Evolutionary conservation across 2,113 vertebrate species (phyloP).

Genomic region (Nettapus auritus): DNA sequence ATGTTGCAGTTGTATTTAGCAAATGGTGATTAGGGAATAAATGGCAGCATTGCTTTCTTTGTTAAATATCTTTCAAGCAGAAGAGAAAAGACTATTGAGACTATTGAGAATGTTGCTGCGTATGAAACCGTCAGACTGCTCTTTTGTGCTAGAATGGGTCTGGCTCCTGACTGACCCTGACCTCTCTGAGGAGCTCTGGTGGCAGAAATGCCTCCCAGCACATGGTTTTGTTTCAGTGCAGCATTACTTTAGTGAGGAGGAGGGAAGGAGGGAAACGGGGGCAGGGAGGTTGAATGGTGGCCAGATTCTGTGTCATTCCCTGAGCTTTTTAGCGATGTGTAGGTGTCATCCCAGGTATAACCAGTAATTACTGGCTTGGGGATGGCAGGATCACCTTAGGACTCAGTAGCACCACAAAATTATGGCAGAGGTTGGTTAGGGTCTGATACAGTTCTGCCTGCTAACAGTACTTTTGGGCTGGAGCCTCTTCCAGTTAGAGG

Average conservation of each 20-base stretch:
- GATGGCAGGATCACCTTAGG: neutral
- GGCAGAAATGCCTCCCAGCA: neutral
- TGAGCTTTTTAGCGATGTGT: neutral
- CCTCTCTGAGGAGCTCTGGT: neutral
- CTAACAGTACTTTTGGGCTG: neutral
- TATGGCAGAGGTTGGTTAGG: neutral
- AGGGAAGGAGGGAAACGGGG: neutral
- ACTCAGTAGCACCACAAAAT: neutral
- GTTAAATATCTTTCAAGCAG: neutral
- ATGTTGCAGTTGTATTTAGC: neutral
- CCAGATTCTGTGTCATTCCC: neutral
- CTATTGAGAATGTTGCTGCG: neutral
- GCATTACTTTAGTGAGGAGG: neutral
- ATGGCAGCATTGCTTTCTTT: neutral
- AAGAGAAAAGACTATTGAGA: neutral
- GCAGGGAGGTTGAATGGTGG: neutral
- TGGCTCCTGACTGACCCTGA: neutral
- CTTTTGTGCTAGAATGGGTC: neutral
- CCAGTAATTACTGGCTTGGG: neutral
- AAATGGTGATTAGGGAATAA: neutral
- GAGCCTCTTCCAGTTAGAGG: neutral
- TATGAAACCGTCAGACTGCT: neutral
- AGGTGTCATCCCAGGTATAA: neutral
- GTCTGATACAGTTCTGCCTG: neutral
- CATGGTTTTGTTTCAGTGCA: neutral